A percentile compares a stretch with the other conserved stretches of the same genome.
These are phyloP conservation scores for Nesidiocoris tenuis DNA, from an alignment of 2,888 invertebrate species.

Conservation along the genomic window DNA sequence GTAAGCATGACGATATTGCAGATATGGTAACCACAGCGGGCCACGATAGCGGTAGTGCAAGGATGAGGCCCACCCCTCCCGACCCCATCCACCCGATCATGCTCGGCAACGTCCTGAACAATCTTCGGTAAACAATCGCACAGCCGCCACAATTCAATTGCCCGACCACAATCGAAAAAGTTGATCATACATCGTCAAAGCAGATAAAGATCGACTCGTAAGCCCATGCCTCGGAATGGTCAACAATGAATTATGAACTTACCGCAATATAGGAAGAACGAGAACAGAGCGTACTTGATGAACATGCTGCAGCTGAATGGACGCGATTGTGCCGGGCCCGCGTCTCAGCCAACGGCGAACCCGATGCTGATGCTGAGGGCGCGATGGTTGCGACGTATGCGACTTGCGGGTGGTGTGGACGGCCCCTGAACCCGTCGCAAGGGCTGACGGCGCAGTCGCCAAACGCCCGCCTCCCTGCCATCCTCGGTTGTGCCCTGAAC, in stretches of 20 bases:
- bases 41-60: no score
- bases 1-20: no score
- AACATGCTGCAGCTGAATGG: constrained; percentile 18
- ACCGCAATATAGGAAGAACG: constrained; percentile 32
- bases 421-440: not conserved
- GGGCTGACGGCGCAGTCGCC: not conserved
- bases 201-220: no score
- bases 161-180: not conserved
- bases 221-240: no score
- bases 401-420: not conserved
- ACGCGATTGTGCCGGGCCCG: not conserved
- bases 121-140: not conserved
- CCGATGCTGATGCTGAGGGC: no score
- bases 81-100: not conserved
- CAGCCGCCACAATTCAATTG: not conserved
- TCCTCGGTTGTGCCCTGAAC: no score
- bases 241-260: no score
- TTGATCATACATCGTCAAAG: not conserved
- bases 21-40: no score
- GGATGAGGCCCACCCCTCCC: not conserved
- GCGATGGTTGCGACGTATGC: no score
- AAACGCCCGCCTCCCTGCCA: not conserved
- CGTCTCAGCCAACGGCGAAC: not conserved
- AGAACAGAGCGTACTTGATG: constrained; percentile 26
- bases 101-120: not conserved